Evolutionary conservation across 30 jellyfish, hydroid and myxozoan species (phyloP).

Genomic region (Chrysaora quinquecirrha): DNA sequence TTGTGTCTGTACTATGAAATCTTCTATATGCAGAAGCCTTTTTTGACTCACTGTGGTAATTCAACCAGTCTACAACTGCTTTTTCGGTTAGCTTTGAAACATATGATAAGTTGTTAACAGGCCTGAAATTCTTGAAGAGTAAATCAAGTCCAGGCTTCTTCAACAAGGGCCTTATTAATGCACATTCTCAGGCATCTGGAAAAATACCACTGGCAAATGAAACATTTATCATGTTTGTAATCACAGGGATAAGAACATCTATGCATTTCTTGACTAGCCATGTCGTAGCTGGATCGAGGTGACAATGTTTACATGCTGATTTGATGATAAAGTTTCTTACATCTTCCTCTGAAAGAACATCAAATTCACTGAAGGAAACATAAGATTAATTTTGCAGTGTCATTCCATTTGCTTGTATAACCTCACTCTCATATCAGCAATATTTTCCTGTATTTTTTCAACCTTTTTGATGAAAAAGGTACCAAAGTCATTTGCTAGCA

Average conservation of each 20-base stretch:
- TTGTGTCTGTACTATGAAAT: slow-evolving; percentile 47
- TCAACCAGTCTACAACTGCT: slow-evolving; percentile 46
- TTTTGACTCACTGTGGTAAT: slow-evolving; percentile 34
- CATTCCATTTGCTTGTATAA: slow-evolving; percentile 16
- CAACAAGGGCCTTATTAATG: slow-evolving; percentile 35
- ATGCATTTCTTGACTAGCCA: slow-evolving; percentile 49
- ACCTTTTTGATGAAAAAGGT: slow-evolving; percentile 25
- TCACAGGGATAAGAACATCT: slow-evolving; percentile 46
- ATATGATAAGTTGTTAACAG: slow-evolving; percentile 60
- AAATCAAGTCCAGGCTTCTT: slow-evolving; percentile 53
- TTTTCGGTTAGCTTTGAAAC: slow-evolving; percentile 57
- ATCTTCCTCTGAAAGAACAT: slow-evolving; percentile 56
- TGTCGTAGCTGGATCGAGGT: slow-evolving; percentile 66
- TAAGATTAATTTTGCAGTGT: slow-evolving; percentile 27
- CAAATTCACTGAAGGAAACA: slow-evolving; percentile 16
- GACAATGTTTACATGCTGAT: slow-evolving; percentile 54
- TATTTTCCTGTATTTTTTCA: slow-evolving; percentile 33
- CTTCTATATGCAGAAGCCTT: slow-evolving; percentile 49
- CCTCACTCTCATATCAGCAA: slow-evolving; percentile 52
- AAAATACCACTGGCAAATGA: slow-evolving; percentile 30
- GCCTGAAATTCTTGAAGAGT: slow-evolving; percentile 55
- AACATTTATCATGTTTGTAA: slow-evolving; percentile 34
- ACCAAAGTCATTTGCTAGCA: slow-evolving; percentile 14
- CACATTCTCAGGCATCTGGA: slow-evolving; percentile 67
- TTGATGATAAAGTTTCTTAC: slow-evolving; percentile 30